Conservation (phyloP, 2,888 invertebrate genomes). For the Drosophila vallismaia region DNA sequence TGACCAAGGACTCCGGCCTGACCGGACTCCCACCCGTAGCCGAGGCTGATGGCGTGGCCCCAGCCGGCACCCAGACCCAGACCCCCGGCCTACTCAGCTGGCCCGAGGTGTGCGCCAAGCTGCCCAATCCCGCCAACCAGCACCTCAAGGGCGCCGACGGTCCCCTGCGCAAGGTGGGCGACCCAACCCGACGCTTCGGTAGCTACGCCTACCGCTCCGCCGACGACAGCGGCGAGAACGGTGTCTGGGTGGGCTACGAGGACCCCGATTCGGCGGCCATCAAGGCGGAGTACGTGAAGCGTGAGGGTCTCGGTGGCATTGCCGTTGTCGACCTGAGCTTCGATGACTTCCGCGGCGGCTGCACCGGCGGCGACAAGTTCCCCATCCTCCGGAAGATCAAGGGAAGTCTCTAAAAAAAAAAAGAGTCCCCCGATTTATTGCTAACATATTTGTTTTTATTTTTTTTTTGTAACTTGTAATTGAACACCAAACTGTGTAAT, state of each 20-base stretch:
- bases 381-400: slow-evolving; percentile 91
- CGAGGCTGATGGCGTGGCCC: slow-evolving; percentile 88
- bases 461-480: slow-evolving; percentile 7
- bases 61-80: slow-evolving; percentile 89
- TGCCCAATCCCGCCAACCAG: slow-evolving; percentile 87
- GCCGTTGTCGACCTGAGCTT: slow-evolving; percentile 90
- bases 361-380: slow-evolving; percentile 91
- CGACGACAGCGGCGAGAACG: slow-evolving; percentile 87
- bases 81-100: slow-evolving; percentile 90
- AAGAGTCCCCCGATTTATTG: neutral
- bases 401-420: slow-evolving; percentile 79
- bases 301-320: slow-evolving; percentile 91
- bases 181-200: slow-evolving; percentile 92
- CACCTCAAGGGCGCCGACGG: slow-evolving; percentile 87
- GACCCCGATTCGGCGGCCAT: slow-evolving; percentile 92
- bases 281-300: slow-evolving; percentile 89
- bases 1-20: slow-evolving; percentile 89
- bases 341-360: slow-evolving; percentile 93
- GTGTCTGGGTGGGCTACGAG: slow-evolving; percentile 93
- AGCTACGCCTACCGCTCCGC: slow-evolving; percentile 91
- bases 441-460: neutral
- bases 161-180: slow-evolving; percentile 89
- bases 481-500: slow-evolving; percentile 30
- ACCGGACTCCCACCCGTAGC: slow-evolving; percentile 91
- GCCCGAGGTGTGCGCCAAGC: slow-evolving; percentile 91